Conservation (phyloP, 2,113 vertebrate species). For the Ceratotherium simum region DNA sequence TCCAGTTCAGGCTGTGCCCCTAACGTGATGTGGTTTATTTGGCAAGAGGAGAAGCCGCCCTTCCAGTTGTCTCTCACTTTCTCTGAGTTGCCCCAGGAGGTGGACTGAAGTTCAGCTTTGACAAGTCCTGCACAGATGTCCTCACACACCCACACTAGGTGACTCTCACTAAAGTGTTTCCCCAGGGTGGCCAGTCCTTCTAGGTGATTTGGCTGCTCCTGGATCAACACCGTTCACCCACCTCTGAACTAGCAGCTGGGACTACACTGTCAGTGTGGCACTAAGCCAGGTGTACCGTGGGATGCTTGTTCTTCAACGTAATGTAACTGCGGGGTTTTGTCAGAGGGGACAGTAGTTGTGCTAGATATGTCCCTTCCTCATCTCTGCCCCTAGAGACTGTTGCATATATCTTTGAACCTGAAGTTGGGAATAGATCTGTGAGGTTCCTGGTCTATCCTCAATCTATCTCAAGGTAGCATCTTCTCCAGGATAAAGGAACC, state of each 20-base stretch:
- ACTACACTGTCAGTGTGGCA: neutral
- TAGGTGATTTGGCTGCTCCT: neutral
- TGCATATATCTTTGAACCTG: neutral
- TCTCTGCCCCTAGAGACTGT: neutral
- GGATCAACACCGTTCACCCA: neutral
- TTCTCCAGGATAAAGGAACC: neutral
- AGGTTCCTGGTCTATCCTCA: neutral
- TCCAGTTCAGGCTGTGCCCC: neutral
- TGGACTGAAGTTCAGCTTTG: neutral
- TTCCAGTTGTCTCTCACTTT: constrained; percentile 49
- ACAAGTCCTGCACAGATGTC: neutral
- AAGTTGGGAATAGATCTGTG: neutral
- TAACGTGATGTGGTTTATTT: neutral
- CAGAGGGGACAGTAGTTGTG: neutral
- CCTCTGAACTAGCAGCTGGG: neutral
- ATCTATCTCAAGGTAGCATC: neutral
- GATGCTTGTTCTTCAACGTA: neutral
- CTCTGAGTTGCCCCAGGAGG: neutral
- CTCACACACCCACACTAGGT: neutral
- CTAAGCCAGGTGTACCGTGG: neutral
- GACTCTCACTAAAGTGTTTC: constrained; percentile 18
- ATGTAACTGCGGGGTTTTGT: neutral
- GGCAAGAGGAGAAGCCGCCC: neutral
- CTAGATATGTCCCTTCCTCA: neutral
- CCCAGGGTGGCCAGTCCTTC: neutral